These are phyloP conservation scores for Acanthurus lineatus DNA, from an alignment of 2,797 vertebrate species.

Conservation along the genomic window DNA sequence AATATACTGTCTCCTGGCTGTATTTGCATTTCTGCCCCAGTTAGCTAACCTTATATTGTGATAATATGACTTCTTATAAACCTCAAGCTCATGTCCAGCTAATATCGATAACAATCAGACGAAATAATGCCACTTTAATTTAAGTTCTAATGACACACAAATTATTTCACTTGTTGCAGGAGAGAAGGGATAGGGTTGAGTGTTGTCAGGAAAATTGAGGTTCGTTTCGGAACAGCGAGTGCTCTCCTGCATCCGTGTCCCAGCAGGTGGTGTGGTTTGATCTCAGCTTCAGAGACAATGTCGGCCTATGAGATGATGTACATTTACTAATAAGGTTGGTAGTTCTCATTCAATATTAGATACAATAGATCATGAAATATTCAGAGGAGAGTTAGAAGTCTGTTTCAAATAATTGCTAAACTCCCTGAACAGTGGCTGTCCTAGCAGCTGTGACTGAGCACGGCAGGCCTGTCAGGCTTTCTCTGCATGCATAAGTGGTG, in stretches of 20 bases:
- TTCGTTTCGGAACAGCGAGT: background rate
- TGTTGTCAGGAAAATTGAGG: background rate
- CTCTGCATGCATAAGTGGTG: background rate
- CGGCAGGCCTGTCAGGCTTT: background rate
- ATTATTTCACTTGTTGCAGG: no score
- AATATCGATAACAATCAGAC: background rate
- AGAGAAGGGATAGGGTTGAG: no score
- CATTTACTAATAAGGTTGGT: constrained; percentile 5
- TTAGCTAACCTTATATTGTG: constrained; percentile 3
- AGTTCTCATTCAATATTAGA: background rate
- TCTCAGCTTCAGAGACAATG: constrained; percentile 10
- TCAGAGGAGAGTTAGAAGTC: background rate
- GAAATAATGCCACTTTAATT: background rate
- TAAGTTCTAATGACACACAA: background rate
- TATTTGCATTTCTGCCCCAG: constrained; percentile 28
- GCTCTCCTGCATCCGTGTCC: background rate
- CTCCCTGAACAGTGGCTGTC: background rate
- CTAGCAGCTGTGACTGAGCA: background rate
- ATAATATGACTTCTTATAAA: background rate
- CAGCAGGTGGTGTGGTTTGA: constrained; percentile 14
- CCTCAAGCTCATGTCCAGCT: background rate
- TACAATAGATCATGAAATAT: constrained; percentile 10
- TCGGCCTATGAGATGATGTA: background rate
- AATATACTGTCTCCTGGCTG: constrained; percentile 13
- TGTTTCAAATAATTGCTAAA: background rate